These are phyloP conservation scores for Anneissia japonica DNA, from an alignment of 35 echinoderm and acorn worm species.

Conservation along the genomic window DNA sequence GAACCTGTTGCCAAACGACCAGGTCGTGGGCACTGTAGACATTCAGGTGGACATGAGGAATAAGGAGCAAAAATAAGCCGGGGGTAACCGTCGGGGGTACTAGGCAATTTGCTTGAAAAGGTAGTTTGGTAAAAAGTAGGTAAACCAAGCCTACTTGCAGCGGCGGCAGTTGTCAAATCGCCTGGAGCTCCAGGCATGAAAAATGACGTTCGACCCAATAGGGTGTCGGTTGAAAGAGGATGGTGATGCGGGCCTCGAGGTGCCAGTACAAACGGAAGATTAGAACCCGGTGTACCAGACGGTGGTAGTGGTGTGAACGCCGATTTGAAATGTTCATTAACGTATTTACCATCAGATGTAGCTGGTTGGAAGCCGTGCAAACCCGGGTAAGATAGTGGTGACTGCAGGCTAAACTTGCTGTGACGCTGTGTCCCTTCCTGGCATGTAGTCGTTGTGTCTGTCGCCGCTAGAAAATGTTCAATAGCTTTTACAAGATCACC, in stretches of 20 bases:
- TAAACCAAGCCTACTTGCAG: slow-evolving; percentile 63
- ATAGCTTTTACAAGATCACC: slow-evolving; percentile 95
- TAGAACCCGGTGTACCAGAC: slow-evolving; percentile 39
- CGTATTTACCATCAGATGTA: slow-evolving; percentile 34
- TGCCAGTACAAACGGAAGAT: slow-evolving; percentile 64
- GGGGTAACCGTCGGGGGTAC: slow-evolving; percentile 67
- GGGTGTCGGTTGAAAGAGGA: slow-evolving; percentile 80
- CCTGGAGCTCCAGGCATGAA: slow-evolving; percentile 59
- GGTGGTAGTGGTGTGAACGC: slow-evolving; percentile 91
- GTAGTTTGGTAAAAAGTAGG: slow-evolving; percentile 71
- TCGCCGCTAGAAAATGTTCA: slow-evolving; percentile 91
- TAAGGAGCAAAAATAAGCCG: slow-evolving; percentile 79
- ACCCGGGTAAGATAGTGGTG: slow-evolving; percentile 19
- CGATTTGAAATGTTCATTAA: slow-evolving; percentile 74
- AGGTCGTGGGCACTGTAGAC: slow-evolving; percentile 65
- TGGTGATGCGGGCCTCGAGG: slow-evolving; percentile 71
- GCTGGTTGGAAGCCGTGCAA: slow-evolving; percentile 10
- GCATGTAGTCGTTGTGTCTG: slow-evolving; percentile 25
- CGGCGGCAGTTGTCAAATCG: slow-evolving; percentile 52
- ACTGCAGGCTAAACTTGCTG: slow-evolving; percentile 16
- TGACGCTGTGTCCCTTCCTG: background rate
- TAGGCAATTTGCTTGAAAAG: slow-evolving; percentile 68
- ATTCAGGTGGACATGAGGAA: slow-evolving; percentile 83
- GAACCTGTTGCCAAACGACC: background rate
- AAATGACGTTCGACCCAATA: slow-evolving; percentile 68